phyloP scores from a whole-genome alignment of 1,140 invertebrate species.

The Sogatella furcifera region DNA sequence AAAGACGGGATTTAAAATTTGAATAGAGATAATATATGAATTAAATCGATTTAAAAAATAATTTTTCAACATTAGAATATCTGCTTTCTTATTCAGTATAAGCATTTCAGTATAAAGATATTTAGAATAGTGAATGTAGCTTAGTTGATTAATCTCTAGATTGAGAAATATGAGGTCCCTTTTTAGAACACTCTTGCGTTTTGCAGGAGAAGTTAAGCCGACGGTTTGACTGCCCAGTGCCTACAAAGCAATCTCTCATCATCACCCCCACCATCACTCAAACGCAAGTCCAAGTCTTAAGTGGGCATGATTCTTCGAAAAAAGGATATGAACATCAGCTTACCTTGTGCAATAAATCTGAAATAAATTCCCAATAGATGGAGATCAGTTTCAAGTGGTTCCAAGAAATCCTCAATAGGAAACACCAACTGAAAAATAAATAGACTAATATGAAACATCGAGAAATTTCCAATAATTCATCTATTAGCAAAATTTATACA shows the following conservation, averaged over 20 bases:
- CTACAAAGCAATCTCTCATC: too few relatives aligned
- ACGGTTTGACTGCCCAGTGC: too few relatives aligned
- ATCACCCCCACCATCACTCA: too few relatives aligned
- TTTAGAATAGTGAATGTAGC: too few relatives aligned
- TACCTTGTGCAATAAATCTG: constrained; percentile 43
- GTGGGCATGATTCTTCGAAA: too few relatives aligned
- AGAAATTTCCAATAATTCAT: background rate
- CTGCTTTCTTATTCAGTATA: background rate
- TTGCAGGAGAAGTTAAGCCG: too few relatives aligned
- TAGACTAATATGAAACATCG: background rate
- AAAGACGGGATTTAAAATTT: background rate
- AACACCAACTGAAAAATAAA: constrained; percentile 32
- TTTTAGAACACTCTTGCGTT: too few relatives aligned
- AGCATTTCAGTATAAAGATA: too few relatives aligned
- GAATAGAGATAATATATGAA: background rate
- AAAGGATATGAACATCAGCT: background rate
- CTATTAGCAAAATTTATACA: too few relatives aligned
- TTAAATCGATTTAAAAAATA: background rate
- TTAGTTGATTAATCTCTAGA: too few relatives aligned
- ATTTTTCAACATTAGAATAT: background rate
- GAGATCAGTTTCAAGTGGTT: constrained; percentile 51
- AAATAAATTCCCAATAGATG: constrained; percentile 53
- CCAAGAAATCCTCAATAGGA: constrained; percentile 47
- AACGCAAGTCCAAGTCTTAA: too few relatives aligned
- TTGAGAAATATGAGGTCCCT: too few relatives aligned